Percentiles rank a stretch among this genome's conserved stretches.
These are phyloP conservation scores for Poeciliopsis turneri DNA, from an alignment of 2,797 vertebrate species.

Conservation along the genomic window DNA sequence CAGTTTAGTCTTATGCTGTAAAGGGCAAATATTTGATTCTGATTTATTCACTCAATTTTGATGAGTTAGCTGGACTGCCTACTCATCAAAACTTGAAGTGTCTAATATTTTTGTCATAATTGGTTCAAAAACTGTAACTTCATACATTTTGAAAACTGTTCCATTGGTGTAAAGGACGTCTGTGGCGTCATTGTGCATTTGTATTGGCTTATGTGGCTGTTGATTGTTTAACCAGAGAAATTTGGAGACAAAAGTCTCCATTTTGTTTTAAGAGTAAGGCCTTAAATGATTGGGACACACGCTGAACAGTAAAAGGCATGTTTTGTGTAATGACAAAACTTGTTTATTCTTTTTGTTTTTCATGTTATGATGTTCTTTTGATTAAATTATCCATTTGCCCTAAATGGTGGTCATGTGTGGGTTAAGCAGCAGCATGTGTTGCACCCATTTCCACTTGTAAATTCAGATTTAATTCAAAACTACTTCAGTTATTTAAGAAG, in stretches of 20 bases:
- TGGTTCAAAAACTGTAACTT: neutral
- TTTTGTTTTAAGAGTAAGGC: neutral
- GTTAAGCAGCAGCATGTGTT: neutral
- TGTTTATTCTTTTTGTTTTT: neutral
- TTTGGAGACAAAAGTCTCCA: neutral
- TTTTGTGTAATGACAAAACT: neutral
- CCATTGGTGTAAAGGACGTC: neutral
- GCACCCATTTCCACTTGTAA: neutral
- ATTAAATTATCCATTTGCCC: neutral
- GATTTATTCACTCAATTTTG: neutral
- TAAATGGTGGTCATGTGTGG: neutral
- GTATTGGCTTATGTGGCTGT: neutral
- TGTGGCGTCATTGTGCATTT: neutral
- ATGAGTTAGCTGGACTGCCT: neutral
- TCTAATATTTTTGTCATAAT: neutral
- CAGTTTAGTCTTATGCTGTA: neutral
- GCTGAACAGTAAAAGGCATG: neutral
- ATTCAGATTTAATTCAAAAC: neutral
- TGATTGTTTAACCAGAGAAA: neutral
- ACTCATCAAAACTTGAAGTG: neutral
- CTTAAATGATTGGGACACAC: neutral
- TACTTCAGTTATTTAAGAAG: neutral
- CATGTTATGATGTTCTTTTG: neutral
- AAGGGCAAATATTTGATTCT: neutral
- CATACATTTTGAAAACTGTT: neutral